These are phyloP conservation scores for Odiellus spinosus DNA, from an alignment of 2,888 invertebrate genomes.

Conservation along the genomic window DNA sequence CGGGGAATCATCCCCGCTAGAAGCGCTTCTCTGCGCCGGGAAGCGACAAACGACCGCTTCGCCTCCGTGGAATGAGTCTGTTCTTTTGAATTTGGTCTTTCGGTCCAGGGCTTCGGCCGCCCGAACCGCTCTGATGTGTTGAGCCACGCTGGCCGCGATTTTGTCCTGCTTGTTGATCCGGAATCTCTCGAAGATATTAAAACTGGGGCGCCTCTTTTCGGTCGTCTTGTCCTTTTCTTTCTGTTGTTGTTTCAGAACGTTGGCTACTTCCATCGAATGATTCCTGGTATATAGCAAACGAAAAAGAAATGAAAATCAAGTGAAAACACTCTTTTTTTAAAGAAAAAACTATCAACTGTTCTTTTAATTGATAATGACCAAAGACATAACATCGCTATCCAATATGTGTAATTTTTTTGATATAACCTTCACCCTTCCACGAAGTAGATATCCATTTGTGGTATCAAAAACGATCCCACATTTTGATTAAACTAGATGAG, in stretches of 20 bases:
- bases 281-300: conserved; percentile 10
- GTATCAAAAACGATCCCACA: too few species aligned
- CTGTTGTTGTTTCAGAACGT: conserved; percentile 5
- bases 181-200: conserved; percentile 19
- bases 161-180: conserved; percentile 20
- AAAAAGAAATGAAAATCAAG: too few species aligned
- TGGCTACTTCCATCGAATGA: conserved; percentile 17
- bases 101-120: conserved; percentile 21
- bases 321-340: too few species aligned
- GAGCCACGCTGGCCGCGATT: conserved; percentile 20
- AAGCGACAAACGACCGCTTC: conserved; percentile 6
- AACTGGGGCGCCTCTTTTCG: conserved; percentile 8
- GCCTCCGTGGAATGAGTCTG: conserved; percentile 11
- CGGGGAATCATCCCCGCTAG: conserved; percentile 14
- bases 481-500: too few species aligned
- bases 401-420: too few species aligned
- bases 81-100: conserved; percentile 13
- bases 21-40: conserved; percentile 14
- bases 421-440: too few species aligned
- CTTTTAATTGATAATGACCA: too few species aligned
- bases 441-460: too few species aligned
- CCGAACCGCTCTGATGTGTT: conserved; percentile 20
- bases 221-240: conserved; percentile 6
- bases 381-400: too few species aligned
- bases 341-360: too few species aligned